Conservation (phyloP, 2,113 vertebrate genomes). For the Festucalex cinctus region DNA sequence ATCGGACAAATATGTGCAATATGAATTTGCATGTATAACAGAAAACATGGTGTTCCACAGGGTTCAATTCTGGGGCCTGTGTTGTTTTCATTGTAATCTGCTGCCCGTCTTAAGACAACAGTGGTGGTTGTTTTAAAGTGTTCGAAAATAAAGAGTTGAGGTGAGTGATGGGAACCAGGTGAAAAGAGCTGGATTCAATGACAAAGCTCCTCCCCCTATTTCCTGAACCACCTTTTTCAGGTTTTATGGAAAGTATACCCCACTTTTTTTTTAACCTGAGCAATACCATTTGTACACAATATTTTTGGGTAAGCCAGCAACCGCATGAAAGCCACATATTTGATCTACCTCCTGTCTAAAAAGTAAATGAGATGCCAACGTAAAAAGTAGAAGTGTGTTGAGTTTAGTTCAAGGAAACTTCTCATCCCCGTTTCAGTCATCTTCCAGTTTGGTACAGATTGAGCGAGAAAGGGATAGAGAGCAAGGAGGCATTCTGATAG, state of each 20-base stretch:
- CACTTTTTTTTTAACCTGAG: background rate
- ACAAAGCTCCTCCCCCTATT: too few relatives aligned
- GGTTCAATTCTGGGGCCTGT: too few relatives aligned
- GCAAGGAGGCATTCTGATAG: slow-evolving; percentile 31
- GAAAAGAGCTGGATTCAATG: too few relatives aligned
- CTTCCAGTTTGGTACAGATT: slow-evolving; percentile 11
- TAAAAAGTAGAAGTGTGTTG: slow-evolving; percentile 2
- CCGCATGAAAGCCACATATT: background rate
- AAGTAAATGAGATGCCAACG: background rate
- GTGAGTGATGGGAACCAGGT: too few relatives aligned
- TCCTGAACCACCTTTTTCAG: too few relatives aligned
- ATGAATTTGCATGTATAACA: too few relatives aligned
- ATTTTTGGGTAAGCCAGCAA: background rate
- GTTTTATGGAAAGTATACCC: background rate
- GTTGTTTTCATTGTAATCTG: too few relatives aligned
- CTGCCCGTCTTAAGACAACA: too few relatives aligned
- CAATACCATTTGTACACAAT: background rate
- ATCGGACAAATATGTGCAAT: too few relatives aligned
- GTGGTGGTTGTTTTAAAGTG: too few relatives aligned
- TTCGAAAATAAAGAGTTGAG: too few relatives aligned
- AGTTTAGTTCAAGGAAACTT: slow-evolving; percentile 41
- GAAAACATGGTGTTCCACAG: too few relatives aligned
- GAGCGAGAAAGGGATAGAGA: slow-evolving; percentile 8
- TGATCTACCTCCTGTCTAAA: background rate
- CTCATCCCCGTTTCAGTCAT: slow-evolving; percentile 9